Conservation (phyloP, 2,888 invertebrate genomes). For the Crocallis elinguaria region DNA sequence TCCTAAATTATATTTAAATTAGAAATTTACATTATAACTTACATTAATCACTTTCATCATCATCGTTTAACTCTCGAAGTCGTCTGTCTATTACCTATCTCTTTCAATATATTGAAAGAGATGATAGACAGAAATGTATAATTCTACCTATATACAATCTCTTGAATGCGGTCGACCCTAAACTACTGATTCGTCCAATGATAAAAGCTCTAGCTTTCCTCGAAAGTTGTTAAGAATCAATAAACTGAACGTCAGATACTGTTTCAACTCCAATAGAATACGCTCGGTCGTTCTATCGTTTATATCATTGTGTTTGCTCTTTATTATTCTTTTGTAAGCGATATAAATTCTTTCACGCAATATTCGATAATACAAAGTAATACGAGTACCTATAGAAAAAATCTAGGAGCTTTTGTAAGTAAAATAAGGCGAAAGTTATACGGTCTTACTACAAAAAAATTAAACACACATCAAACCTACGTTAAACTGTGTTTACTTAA, state of each 20-base stretch:
- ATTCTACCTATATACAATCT: not conserved
- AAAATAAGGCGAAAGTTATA: slow-evolving; percentile 2
- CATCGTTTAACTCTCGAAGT: no score
- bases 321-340: not conserved
- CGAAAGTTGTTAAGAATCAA: slow-evolving; percentile 25
- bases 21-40: no score
- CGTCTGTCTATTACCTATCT: no score
- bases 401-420: slow-evolving; percentile 3
- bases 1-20: no score
- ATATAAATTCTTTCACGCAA: slow-evolving; percentile 9
- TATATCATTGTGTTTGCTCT: slow-evolving; percentile 3
- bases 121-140: not conserved
- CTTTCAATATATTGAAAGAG: not conserved
- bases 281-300: slow-evolving; percentile 9
- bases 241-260: slow-evolving; percentile 11
- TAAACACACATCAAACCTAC: no score
- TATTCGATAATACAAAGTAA: not conserved
- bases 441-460: no score
- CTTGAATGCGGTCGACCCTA: not conserved
- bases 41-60: no score
- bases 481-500: no score
- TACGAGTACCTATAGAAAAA: no score
- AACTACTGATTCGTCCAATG: slow-evolving; percentile 15
- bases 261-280: slow-evolving; percentile 1
- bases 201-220: slow-evolving; percentile 3